phyloP scores from a whole-genome alignment of 2,888 invertebrate genomes.

The Suillia variegata region DNA sequence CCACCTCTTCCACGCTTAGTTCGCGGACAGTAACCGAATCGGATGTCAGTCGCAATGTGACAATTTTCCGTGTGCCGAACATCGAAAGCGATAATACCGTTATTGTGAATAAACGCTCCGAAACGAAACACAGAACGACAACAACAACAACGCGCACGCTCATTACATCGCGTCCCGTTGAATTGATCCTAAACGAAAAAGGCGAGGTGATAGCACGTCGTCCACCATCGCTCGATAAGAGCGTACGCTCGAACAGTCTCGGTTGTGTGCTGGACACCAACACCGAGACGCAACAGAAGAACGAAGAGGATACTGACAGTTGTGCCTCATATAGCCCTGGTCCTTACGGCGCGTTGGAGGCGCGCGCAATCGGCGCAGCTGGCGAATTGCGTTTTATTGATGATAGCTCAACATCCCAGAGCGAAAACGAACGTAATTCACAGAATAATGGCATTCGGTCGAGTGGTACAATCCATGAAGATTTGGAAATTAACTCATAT shows the following conservation, averaged over 20 bases:
- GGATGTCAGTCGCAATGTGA: conserved; percentile 45
- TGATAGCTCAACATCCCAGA: conserved; percentile 56
- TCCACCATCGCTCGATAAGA: conserved; percentile 28
- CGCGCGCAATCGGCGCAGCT: conserved; percentile 22
- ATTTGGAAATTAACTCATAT: conserved; percentile 9
- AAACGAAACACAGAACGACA: conserved; percentile 48
- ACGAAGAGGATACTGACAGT: conserved; percentile 24
- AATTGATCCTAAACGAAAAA: conserved; percentile 47
- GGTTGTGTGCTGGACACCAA: conserved; percentile 53
- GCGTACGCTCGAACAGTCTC: conserved; percentile 53
- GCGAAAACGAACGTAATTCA: conserved; percentile 51
- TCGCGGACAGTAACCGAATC: conserved; percentile 42
- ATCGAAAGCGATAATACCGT: conserved; percentile 28
- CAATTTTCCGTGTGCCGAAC: conserved; percentile 41
- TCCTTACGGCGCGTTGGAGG: conserved; percentile 10
- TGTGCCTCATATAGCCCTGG: conserved; percentile 20
- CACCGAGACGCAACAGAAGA: background rate
- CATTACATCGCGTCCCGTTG: conserved; percentile 48
- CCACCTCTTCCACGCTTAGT: conserved; percentile 32
- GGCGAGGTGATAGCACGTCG: conserved; percentile 51
- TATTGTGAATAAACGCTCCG: conserved; percentile 42
- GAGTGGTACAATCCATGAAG: conserved; percentile 22
- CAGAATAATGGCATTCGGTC: conserved; percentile 28
- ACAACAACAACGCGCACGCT: conserved; percentile 54
- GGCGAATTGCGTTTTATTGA: conserved; percentile 56